Percentiles rank a stretch among this genome's conserved stretches.
Conservation (phyloP, 2,113 vertebrate species). For the Cranoglanis bouderius region DNA sequence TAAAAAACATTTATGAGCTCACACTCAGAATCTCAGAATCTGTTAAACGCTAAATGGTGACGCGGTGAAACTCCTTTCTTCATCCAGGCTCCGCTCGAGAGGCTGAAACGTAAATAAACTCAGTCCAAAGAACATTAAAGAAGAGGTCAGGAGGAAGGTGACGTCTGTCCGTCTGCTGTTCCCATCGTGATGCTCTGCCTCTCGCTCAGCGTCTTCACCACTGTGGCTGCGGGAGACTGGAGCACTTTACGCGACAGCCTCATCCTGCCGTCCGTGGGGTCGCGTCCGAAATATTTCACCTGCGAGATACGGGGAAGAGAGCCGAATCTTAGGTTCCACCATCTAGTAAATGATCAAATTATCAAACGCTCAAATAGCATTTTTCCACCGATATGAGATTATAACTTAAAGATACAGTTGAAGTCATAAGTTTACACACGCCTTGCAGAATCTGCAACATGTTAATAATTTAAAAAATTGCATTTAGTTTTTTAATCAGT, state of each 20-base stretch:
- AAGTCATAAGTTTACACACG: too few species aligned
- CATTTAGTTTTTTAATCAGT: too few species aligned
- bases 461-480: too few species aligned
- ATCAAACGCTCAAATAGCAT: too few species aligned
- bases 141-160: slow-evolving; percentile 45
- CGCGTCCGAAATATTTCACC: slow-evolving; percentile 97
- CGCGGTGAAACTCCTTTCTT: neutral
- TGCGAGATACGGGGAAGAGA: slow-evolving; percentile 50
- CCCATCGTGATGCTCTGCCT: slow-evolving; percentile 85
- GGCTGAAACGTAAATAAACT: neutral
- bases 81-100: neutral
- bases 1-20: neutral
- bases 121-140: neutral
- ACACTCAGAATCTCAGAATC: neutral
- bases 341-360: too few species aligned
- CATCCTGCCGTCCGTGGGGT: slow-evolving; percentile 96
- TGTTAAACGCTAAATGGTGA: neutral
- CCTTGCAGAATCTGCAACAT: too few species aligned
- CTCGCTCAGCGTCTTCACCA: slow-evolving; percentile 84
- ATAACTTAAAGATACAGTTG: too few species aligned
- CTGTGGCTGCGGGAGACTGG: slow-evolving; percentile 78
- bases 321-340: neutral
- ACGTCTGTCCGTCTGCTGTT: slow-evolving; percentile 43
- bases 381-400: neutral
- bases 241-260: slow-evolving; percentile 95